Evolutionary conservation across 2,888 invertebrate species (phyloP), one percentile per base, ranked within the genome.

Genomic region (Baccha elongata): DNA sequence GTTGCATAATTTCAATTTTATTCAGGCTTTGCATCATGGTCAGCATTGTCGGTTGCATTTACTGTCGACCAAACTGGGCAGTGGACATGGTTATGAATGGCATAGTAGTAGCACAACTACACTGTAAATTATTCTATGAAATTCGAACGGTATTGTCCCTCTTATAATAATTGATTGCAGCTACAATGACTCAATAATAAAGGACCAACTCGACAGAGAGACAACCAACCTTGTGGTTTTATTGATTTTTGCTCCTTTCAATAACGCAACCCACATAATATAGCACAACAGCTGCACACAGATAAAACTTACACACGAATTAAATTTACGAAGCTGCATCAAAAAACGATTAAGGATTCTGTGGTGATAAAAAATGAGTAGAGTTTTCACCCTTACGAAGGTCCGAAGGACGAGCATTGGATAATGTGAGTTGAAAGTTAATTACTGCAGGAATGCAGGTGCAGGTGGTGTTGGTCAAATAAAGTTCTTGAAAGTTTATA

Each of bases 331-430:
- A 19, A 60, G 29, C 60, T 60, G 60, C 44, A 60, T 60, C 60
- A 60, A 44, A 60, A 60, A 60, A 29, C 60, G 60, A 60, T 60
- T 60, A 60, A 60, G 60, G 44, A 60, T 29, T 44, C 60, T 60
- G 60, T 44, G 60, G 42, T 44, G 19, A n/a, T 60, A 29, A 29
- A 44, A 29, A 60, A 60, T 42, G 29, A 17, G 42, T 26, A n/a
- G 26, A 44, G 17, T 44, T 29, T 48, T 48, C 48, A 3, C 23
- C n/a, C n/a, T n/a, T n/a, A n/a, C 1, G 37, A 32, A 5, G 23
- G n/a, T 19, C 35, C 35, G 32, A 55, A 58, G 60, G 60, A 29
- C 60, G 17, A 19, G 17, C 4, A 19, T 7, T 19, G 44, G 60
- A 60, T 60, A 60, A 42, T 60, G 60, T 44, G 42, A 44, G 60